Conservation (phyloP, 2,888 invertebrate species). For the Mythimna loreyi region DNA sequence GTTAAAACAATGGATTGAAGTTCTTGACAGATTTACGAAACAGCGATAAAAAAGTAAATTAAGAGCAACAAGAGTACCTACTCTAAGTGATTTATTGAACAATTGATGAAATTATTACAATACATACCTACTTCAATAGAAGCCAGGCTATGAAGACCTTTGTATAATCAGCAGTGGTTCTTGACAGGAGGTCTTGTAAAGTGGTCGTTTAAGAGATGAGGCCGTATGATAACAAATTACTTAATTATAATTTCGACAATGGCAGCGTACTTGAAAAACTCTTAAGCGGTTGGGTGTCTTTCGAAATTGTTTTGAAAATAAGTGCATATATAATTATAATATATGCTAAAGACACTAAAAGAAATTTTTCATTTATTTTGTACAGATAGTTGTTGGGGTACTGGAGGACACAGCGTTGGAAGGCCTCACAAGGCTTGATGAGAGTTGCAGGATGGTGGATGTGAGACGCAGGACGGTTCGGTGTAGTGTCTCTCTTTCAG, state of each 20-base stretch:
- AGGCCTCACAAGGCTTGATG: too few relatives aligned
- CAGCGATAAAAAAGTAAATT: constrained; percentile 50
- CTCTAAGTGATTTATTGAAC: constrained; percentile 67
- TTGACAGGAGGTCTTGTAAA: constrained; percentile 60
- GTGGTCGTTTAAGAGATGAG: constrained; percentile 75
- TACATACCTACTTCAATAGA: constrained; percentile 55
- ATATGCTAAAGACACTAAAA: background rate
- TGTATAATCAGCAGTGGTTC: constrained; percentile 23
- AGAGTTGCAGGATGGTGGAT: too few relatives aligned
- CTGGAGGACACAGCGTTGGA: too few relatives aligned
- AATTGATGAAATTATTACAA: constrained; percentile 69
- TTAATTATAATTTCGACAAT: constrained; percentile 85
- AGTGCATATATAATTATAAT: background rate
- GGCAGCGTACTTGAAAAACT: constrained; percentile 67
- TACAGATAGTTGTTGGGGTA: too few relatives aligned
- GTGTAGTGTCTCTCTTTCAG: too few relatives aligned
- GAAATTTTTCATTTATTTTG: background rate
- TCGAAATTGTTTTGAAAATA: constrained; percentile 58
- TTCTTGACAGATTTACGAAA: constrained; percentile 49
- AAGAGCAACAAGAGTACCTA: constrained; percentile 53
- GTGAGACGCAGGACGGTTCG: too few relatives aligned
- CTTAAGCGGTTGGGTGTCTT: constrained; percentile 61
- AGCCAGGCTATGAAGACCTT: constrained; percentile 68
- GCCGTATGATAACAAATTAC: constrained; percentile 81
- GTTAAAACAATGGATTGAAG: constrained; percentile 32